Conservation (phyloP, 2,888 invertebrate species). For the Philopedon plagiatum region DNA sequence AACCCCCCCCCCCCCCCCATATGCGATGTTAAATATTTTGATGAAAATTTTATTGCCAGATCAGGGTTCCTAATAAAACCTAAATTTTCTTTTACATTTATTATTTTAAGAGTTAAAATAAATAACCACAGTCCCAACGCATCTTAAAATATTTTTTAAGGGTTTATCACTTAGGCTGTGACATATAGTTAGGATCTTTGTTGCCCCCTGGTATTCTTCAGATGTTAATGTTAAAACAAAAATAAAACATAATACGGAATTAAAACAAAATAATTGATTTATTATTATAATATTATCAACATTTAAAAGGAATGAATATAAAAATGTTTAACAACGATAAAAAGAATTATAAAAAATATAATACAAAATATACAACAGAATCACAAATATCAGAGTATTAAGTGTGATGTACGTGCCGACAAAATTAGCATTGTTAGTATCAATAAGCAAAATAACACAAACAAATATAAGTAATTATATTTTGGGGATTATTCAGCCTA, state of each 20-base stretch:
- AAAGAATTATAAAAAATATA: slow-evolving; percentile 46
- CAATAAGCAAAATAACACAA: not conserved
- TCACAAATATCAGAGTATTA: slow-evolving; percentile 42
- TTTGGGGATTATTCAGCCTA: not conserved
- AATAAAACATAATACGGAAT: slow-evolving; percentile 20
- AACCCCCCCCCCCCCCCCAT: too few relatives aligned
- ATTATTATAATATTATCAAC: slow-evolving; percentile 47
- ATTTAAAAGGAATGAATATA: slow-evolving; percentile 44
- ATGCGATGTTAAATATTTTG: too few relatives aligned
- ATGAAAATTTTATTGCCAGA: too few relatives aligned
- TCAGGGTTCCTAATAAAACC: too few relatives aligned
- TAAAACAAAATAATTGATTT: slow-evolving; percentile 43
- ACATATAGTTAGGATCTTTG: too few relatives aligned
- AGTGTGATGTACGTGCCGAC: slow-evolving; percentile 19
- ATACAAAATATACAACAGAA: slow-evolving; percentile 49
- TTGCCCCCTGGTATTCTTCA: not conserved
- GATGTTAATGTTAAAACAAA: slow-evolving; percentile 21
- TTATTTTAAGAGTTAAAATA: too few relatives aligned
- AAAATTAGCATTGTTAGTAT: slow-evolving; percentile 22
- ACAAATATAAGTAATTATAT: not conserved
- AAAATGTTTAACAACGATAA: slow-evolving; percentile 47
- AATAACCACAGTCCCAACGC: too few relatives aligned
- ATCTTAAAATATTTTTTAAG: too few relatives aligned
- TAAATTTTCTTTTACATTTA: too few relatives aligned
- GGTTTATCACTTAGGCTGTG: too few relatives aligned